Base-by-base conservation (phyloP, 2,888 invertebrate species). In the Cataglyphis altisquamis region DNA sequence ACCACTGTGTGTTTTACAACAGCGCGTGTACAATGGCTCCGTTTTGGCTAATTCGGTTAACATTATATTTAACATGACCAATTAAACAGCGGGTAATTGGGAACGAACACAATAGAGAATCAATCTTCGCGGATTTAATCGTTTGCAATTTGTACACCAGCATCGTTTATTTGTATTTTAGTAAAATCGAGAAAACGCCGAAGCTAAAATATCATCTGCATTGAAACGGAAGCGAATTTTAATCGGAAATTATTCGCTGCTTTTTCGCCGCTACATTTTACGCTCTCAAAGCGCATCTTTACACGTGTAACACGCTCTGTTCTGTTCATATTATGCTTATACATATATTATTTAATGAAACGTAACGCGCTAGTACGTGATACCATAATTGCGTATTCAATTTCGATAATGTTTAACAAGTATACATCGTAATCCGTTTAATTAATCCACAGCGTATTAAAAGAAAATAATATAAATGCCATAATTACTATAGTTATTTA, bases 21-120 rank as follows among this genome's bases (percentile, higher is more conserved):
- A 9, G 15, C 29, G 21, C 15, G 41, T 21, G n/a, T n/a, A 66
- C 1, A 29, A 29, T 9, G 5, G 5, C 15, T 21, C 12, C 21
- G 45, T 60, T 80, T 80, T 80, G 70, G 60, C 25, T 36, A 72
- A 72, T 60, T 45, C 45, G 78, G 72, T 80, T 80, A 80, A 60
- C 60, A 80, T 80, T 72, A 72, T 45, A 72, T 72, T 80, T 60
- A 36, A 62, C 60, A 62, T 60, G 36, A 72, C 36, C 45, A 48
- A 80, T 60, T 72, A 60, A 80, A 57, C 72, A 60, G 45, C 36
- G 36, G n/a, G 32, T 72, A 72, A 78, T 78, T 78, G 78, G 36
- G 45, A 70, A 60, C 45, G 45, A 60, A 48, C 60, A 45, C 39
- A 36, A 6, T 18, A 32, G 60, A 45, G 72, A 72, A 72, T 72